phyloP scores from a whole-genome alignment of 2,113 vertebrate genomes.

The Laticauda laticaudata region DNA sequence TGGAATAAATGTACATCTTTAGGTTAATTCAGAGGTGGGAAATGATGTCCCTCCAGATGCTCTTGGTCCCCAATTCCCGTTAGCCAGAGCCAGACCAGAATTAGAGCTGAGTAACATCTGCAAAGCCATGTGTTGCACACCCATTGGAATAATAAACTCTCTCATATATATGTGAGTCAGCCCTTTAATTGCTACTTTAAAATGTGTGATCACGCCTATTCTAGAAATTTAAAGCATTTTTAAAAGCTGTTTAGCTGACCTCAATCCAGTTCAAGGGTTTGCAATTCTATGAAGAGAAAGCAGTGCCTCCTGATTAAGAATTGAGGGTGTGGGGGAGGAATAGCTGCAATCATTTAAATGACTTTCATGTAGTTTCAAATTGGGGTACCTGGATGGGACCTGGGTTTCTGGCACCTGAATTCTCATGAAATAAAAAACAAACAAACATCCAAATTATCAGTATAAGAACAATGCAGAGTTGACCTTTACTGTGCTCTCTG shows the following conservation, averaged over 20 bases:
- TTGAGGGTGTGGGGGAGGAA: neutral
- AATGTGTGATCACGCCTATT: neutral
- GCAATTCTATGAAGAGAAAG: neutral
- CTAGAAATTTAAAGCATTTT: neutral
- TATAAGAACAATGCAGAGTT: neutral
- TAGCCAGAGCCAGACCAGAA: neutral
- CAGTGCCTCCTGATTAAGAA: neutral
- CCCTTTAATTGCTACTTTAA: neutral
- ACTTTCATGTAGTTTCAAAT: neutral
- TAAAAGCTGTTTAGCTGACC: neutral
- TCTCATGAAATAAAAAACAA: neutral
- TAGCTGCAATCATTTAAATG: neutral
- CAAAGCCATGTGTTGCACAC: neutral
- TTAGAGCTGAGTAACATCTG: neutral
- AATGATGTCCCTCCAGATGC: neutral
- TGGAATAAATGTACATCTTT: neutral
- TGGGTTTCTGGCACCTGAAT: neutral
- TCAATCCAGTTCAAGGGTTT: neutral
- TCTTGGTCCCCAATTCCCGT: neutral
- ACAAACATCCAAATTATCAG: neutral
- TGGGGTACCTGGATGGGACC: neutral
- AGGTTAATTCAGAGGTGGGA: neutral
- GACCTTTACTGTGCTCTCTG: conserved; percentile 3
- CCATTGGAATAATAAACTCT: neutral
- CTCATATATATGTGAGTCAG: neutral